These are phyloP conservation scores for Stratiomys singularior DNA, from an alignment of 2,888 invertebrate species.

Conservation along the genomic window DNA sequence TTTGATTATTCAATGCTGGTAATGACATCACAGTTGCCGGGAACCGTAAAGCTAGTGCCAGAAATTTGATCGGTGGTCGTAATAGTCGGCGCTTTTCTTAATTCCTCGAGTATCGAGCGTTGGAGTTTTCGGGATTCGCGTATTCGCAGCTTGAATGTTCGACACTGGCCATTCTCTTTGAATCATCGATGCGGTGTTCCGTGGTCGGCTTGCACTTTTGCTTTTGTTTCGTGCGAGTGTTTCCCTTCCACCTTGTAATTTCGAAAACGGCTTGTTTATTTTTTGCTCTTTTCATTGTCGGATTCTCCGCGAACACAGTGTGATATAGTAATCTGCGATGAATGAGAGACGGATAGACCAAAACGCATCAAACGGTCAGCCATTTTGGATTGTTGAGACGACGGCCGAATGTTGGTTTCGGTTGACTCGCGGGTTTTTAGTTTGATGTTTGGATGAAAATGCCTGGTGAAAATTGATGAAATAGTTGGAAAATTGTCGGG, in stretches of 20 bases:
- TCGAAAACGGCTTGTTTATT: slow-evolving; percentile 31
- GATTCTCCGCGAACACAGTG: slow-evolving; percentile 32
- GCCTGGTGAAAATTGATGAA: slow-evolving; percentile 9
- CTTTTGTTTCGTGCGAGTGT: slow-evolving; percentile 19
- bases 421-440: background rate
- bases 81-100: background rate
- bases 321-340: slow-evolving; percentile 12
- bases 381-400: slow-evolving; percentile 41
- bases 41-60: background rate
- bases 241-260: slow-evolving; percentile 25
- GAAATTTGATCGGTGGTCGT: background rate
- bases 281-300: slow-evolving; percentile 24
- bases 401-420: slow-evolving; percentile 7
- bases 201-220: background rate
- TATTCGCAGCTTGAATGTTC: no score
- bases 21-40: slow-evolving; percentile 23
- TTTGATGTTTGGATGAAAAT: slow-evolving; percentile 5
- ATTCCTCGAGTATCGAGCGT: background rate
- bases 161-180: background rate
- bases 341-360: slow-evolving; percentile 33
- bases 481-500: background rate
- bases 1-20: slow-evolving; percentile 14
- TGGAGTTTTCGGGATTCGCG: background rate
- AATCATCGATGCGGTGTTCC: background rate
- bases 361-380: slow-evolving; percentile 40